Evolutionary conservation across 2,113 vertebrate species (phyloP).

Genomic region (Pandion haliaetus): DNA sequence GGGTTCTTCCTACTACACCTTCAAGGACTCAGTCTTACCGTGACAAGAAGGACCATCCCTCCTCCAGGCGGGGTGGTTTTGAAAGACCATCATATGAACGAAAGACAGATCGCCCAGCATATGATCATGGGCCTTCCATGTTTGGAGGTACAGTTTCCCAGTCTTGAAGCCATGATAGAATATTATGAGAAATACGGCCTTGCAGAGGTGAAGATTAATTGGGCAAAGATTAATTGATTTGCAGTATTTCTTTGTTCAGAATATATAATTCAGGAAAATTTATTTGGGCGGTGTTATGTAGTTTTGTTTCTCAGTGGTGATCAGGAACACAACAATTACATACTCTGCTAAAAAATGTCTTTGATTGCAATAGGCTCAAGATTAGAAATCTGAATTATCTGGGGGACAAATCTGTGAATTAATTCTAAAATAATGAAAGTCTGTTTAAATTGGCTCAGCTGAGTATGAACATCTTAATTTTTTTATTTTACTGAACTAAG

Average conservation of each 20-base stretch:
- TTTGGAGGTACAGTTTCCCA: conserved; percentile 79
- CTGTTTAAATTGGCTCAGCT: conserved; percentile 7
- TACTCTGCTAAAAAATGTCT: background rate
- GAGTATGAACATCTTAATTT: conserved; percentile 24
- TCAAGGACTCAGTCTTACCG: conserved; percentile 82
- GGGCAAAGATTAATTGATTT: background rate
- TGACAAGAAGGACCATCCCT: conserved; percentile 84
- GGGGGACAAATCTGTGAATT: background rate
- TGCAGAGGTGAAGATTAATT: background rate
- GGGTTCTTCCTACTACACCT: conserved; percentile 67
- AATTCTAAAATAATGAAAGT: background rate
- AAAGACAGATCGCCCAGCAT: conserved; percentile 82
- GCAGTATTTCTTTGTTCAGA: background rate
- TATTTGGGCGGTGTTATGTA: background rate
- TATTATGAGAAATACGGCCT: background rate
- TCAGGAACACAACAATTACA: background rate
- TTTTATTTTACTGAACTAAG: conserved; percentile 49
- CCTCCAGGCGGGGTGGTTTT: conserved; percentile 83
- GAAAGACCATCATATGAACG: conserved; percentile 88
- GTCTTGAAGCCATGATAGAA: background rate
- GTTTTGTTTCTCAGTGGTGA: background rate
- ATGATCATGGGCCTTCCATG: conserved; percentile 81
- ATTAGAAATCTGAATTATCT: background rate
- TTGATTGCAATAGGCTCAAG: background rate
- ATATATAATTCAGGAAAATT: background rate